A percentile compares a stretch with the other conserved stretches of the same genome.
Evolutionary conservation across 2,113 vertebrate species (phyloP).

Genomic region (Actenoides hombroni): DNA sequence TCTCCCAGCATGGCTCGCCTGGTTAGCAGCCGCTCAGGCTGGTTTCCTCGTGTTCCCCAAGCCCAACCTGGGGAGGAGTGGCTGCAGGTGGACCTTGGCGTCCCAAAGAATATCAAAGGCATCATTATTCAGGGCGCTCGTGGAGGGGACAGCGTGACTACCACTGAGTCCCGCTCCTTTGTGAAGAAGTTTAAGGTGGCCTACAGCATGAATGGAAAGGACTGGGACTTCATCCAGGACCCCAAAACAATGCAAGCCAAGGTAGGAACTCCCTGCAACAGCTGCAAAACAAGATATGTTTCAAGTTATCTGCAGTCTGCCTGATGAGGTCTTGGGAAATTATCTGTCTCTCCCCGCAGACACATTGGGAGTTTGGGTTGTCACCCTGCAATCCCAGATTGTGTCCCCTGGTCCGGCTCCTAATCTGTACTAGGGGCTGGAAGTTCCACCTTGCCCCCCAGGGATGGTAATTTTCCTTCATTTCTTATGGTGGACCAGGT

Average conservation of each 20-base stretch:
- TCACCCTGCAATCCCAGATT: not conserved
- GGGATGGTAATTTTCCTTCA: not conserved
- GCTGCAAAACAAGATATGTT: not conserved
- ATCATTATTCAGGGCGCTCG: conserved; percentile 95
- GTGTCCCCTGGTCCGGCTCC: not conserved
- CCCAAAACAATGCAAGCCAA: conserved; percentile 88
- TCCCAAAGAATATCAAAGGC: conserved; percentile 86
- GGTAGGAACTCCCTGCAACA: conserved; percentile 70
- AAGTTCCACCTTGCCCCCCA: not conserved
- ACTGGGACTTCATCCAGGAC: conserved; percentile 91
- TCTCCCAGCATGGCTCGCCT: conserved; percentile 88
- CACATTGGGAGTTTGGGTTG: not conserved
- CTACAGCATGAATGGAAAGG: conserved; percentile 91
- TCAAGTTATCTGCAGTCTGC: not conserved
- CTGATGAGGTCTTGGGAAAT: not conserved
- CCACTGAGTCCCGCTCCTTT: conserved; percentile 88
- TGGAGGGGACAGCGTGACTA: conserved; percentile 87
- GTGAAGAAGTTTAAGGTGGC: conserved; percentile 95
- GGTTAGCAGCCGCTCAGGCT: conserved; percentile 93
- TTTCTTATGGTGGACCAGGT: not conserved
- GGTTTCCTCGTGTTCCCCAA: conserved; percentile 89
- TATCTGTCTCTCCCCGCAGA: not conserved
- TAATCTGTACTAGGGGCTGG: not conserved
- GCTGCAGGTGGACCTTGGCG: conserved; percentile 92
- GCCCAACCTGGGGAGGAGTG: conserved; percentile 92